Evolutionary conservation across 1,140 invertebrate species (phyloP), one percentile per base, ranked within the genome.

Genomic region (Leguminivora glycinivorella): DNA sequence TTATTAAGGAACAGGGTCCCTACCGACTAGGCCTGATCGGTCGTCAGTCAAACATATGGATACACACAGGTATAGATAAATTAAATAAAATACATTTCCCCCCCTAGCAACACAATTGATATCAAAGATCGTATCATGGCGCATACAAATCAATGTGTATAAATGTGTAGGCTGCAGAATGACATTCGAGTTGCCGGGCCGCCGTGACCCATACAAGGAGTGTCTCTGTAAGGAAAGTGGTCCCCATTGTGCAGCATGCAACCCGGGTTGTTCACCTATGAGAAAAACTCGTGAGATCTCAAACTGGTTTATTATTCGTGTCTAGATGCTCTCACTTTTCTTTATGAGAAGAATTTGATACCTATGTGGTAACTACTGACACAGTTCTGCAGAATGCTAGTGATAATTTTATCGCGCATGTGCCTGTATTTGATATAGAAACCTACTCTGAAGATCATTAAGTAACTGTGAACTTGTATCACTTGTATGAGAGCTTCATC

Each of bases 221-320:
- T 52, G 56, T 67, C 86, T 82, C 75, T 40, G 63, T 87, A 88
- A 83, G 86, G 88, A 84, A 85, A 82, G 85, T 80, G 69, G 84
- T 74, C 76, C 76, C 79, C 78, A 90, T 90, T 90, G 85, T 90
- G 70, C 67, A 72, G 70, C 70, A 71, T 69, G 70, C 73, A 22
- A 12, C 56, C 31, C 63, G 81, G 84, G 81, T 80, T 85, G 82
- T 84, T 84, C 79, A 84, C 87, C 82, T 79, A 81, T 75, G 75
- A 78, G 83, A 85, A 85, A 84, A 82, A 78, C 77, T 81, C 52
- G 58, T 60, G 70, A 82, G 79, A 83, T 86, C 78, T 79, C 78
- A 67, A 67, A 67, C 66, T 38, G 38, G 66, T 43, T 63, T 63
- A 84, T 83, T 29, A 70, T 17, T 43, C 17, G 58, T 52, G 47